Conservation (phyloP, 2,797 vertebrate species). For the Argya squamiceps region DNA sequence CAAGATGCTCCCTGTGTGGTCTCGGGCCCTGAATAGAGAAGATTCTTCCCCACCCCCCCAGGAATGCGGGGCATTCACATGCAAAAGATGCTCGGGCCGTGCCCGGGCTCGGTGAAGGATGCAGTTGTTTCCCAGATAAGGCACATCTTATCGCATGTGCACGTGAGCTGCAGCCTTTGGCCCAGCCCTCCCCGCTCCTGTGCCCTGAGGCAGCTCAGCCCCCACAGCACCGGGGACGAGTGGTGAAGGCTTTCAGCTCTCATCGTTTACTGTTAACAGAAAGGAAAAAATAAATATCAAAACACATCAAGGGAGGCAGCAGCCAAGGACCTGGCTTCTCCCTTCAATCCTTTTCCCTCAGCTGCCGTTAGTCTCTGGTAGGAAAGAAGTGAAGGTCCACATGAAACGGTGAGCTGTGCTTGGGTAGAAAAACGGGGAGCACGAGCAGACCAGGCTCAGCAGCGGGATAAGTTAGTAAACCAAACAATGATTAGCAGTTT, state of each 20-base stretch:
- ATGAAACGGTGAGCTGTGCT: background rate
- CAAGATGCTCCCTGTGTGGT: constrained; percentile 71
- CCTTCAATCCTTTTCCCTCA: background rate
- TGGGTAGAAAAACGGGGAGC: background rate
- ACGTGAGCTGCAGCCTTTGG: background rate
- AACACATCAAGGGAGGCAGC: fast-evolving
- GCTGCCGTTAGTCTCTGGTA: background rate
- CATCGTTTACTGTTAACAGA: background rate
- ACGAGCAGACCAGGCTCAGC: background rate
- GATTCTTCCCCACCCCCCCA: background rate
- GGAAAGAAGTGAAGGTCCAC: background rate
- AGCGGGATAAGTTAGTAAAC: too few species aligned
- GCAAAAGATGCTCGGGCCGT: constrained; percentile 49
- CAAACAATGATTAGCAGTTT: fast-evolving
- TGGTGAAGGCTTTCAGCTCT: fast-evolving
- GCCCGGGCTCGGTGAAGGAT: background rate
- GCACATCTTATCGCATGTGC: background rate
- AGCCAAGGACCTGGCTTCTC: background rate
- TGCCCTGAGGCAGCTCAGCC: background rate
- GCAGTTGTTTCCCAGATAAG: background rate
- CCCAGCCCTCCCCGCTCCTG: background rate
- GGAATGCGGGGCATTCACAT: constrained; percentile 74
- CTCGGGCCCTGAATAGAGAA: constrained; percentile 10
- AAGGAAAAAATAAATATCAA: background rate
- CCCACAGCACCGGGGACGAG: fast-evolving